These are phyloP conservation scores for Drosophila dunni DNA, from an alignment of 1,140 invertebrate genomes.

Conservation along the genomic window DNA sequence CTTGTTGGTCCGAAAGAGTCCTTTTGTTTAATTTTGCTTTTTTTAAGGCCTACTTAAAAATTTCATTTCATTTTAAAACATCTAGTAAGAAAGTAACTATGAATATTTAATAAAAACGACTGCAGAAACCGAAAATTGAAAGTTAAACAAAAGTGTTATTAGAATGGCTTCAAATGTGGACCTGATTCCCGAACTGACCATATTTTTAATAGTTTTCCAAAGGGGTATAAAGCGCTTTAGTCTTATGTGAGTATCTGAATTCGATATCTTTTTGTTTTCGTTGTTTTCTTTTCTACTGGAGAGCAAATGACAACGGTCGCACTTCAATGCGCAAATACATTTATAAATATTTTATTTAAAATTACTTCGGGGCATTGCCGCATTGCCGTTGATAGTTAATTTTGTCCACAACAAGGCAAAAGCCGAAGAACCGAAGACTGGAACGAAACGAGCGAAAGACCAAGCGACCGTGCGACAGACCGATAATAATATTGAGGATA, in stretches of 20 bases:
- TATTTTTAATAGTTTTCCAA: constrained; percentile 17
- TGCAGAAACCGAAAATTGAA: neutral
- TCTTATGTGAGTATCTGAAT: constrained; percentile 19
- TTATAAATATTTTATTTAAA: constrained; percentile 82
- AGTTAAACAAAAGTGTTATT: neutral
- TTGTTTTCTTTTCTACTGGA: constrained; percentile 9
- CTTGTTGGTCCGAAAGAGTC: neutral
- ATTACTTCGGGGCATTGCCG: constrained; percentile 72
- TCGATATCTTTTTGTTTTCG: constrained; percentile 7
- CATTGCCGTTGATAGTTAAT: constrained; percentile 75
- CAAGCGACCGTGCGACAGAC: constrained; percentile 30
- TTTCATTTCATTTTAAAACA: neutral
- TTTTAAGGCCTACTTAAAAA: neutral
- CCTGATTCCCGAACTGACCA: constrained; percentile 7
- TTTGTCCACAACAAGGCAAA: constrained; percentile 55
- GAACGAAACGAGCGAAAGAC: constrained; percentile 2
- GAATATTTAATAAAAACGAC: no score
- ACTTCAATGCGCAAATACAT: constrained; percentile 73
- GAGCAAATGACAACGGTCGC: constrained; percentile 64
- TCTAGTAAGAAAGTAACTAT: no score
- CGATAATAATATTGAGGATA: constrained; percentile 79
- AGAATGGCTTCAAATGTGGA: neutral
- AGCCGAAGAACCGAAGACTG: constrained; percentile 16
- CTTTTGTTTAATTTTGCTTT: neutral
- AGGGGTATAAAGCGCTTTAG: constrained; percentile 23